phyloP scores from a whole-genome alignment of 23 tunicate genomes.

The Oikopleura dioica region DNA sequence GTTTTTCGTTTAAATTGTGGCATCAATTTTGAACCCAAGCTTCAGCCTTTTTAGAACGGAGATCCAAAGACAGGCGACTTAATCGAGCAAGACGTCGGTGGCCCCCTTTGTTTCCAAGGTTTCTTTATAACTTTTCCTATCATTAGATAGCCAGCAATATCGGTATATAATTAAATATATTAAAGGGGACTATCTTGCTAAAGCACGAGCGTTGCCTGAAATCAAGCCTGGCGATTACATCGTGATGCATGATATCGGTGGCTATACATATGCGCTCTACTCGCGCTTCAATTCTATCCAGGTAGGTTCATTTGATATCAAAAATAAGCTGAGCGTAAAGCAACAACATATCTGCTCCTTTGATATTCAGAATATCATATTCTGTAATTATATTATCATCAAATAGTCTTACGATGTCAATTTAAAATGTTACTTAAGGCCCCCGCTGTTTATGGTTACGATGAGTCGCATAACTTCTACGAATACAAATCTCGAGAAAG shows the following conservation, averaged over 20 bases:
- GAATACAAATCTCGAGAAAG: background rate
- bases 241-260: conserved; percentile 11
- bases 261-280: background rate
- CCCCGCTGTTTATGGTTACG: conserved; percentile 3
- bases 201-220: background rate
- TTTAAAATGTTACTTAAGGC: no score
- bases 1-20: no score
- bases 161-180: no score
- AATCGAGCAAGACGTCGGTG: background rate
- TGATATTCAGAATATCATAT: no score
- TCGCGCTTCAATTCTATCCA: background rate
- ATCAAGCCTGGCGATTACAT: background rate
- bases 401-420: no score
- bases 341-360: no score
- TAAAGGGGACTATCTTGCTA: background rate
- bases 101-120: conserved; percentile 12
- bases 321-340: background rate
- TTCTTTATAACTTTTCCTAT: no score
- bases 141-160: no score
- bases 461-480: background rate
- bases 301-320: background rate
- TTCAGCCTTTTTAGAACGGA: no score
- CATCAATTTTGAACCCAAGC: no score
- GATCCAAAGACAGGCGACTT: background rate
- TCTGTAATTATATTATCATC: no score